phyloP scores from a whole-genome alignment of 2,888 invertebrate genomes.

The Drosophila lutescens region DNA sequence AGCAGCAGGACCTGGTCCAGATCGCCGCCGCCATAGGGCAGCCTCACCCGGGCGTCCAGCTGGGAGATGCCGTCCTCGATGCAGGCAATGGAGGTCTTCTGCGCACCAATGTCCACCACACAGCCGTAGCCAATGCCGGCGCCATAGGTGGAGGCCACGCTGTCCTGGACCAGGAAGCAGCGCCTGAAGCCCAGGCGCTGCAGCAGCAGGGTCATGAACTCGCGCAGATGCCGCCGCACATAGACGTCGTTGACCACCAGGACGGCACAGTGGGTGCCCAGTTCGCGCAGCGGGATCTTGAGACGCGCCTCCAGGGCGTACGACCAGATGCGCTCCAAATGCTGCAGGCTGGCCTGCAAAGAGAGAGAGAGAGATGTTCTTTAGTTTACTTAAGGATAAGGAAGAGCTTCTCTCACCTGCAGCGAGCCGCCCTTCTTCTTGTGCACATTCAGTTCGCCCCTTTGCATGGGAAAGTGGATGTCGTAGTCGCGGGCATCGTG shows the following conservation, averaged over 20 bases:
- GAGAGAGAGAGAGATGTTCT: too few species aligned
- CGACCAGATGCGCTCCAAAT: slow-evolving; percentile 95
- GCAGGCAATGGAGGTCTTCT: slow-evolving; percentile 97
- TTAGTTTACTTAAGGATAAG: not conserved
- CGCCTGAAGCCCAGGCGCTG: slow-evolving; percentile 93
- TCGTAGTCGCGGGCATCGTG: slow-evolving; percentile 89
- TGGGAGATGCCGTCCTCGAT: slow-evolving; percentile 98
- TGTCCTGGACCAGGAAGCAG: slow-evolving; percentile 88
- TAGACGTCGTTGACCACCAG: slow-evolving; percentile 96
- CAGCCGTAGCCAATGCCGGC: slow-evolving; percentile 94
- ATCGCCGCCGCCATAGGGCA: slow-evolving; percentile 96
- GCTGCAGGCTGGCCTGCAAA: slow-evolving; percentile 90
- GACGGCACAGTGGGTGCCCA: slow-evolving; percentile 93
- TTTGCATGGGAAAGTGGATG: slow-evolving; percentile 94
- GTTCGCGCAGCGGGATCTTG: slow-evolving; percentile 88
- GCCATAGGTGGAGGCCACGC: slow-evolving; percentile 94
- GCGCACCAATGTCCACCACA: slow-evolving; percentile 97
- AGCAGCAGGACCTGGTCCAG: slow-evolving; percentile 95
- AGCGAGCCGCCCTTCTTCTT: slow-evolving; percentile 93
- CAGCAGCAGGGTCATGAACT: slow-evolving; percentile 91
- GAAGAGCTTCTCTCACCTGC: slow-evolving; percentile 11
- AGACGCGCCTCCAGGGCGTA: slow-evolving; percentile 91
- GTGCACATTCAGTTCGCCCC: slow-evolving; percentile 95
- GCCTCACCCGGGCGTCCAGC: slow-evolving; percentile 91
- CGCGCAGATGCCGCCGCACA: slow-evolving; percentile 92